Conservation (phyloP, 2,113 vertebrate genomes). For the Mastomys natalensis region DNA sequence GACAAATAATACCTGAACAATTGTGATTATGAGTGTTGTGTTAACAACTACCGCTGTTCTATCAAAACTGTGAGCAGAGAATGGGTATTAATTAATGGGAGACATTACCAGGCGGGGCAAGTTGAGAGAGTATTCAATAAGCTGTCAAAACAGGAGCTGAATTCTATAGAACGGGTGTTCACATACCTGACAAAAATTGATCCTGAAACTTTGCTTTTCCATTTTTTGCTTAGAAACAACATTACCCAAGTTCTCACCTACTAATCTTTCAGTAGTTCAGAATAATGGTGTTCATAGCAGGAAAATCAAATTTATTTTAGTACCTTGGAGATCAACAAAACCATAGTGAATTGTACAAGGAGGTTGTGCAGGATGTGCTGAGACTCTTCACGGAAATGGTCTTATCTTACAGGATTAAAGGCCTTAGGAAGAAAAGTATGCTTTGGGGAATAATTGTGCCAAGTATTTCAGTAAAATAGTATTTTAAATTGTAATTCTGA, state of each 20-base stretch:
- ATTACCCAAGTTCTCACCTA: conserved; percentile 73
- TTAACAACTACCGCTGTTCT: conserved; percentile 75
- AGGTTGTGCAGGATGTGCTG: not conserved
- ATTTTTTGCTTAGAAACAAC: conserved; percentile 79
- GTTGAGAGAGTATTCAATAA: conserved; percentile 79
- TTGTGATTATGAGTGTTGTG: conserved; percentile 78
- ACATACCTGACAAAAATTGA: conserved; percentile 83
- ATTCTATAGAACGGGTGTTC: conserved; percentile 78
- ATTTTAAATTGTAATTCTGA: conserved; percentile 44
- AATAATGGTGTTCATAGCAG: conserved; percentile 72
- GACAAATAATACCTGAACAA: conserved; percentile 77
- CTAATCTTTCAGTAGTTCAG: conserved; percentile 72
- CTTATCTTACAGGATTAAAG: conserved; percentile 48
- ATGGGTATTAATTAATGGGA: conserved; percentile 83
- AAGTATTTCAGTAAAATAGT: conserved; percentile 5
- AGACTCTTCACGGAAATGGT: conserved; percentile 25
- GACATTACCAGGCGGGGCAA: conserved; percentile 77
- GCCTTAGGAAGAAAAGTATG: not conserved
- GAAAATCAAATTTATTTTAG: conserved; percentile 78
- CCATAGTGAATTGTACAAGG: conserved; percentile 56
- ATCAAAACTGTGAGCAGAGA: conserved; percentile 80
- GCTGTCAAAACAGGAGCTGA: conserved; percentile 82
- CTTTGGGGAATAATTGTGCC: conserved; percentile 51
- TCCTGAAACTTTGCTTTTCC: conserved; percentile 77
- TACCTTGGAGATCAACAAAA: conserved; percentile 73